Percentiles rank a stretch among this genome's conserved stretches.
Conservation (phyloP, 2,888 invertebrate species). For the Drosophila engyochracea region DNA sequence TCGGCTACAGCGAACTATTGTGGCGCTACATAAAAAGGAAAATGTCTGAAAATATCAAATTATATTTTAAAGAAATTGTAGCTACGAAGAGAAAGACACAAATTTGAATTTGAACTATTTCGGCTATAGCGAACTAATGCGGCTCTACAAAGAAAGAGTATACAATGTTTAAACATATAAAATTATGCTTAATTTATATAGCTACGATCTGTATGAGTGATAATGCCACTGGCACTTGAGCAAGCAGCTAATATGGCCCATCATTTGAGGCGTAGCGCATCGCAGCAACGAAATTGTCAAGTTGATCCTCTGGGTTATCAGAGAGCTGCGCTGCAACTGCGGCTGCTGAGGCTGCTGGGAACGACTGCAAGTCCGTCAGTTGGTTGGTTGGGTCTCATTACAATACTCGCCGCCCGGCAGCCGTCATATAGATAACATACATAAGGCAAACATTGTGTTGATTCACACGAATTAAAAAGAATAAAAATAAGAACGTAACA, state of each 20-base stretch:
- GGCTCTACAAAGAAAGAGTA: neutral
- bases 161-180: neutral
- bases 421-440: constrained; percentile 45
- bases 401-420: constrained; percentile 25
- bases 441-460: constrained; percentile 25
- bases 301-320: constrained; percentile 54
- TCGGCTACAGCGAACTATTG: neutral
- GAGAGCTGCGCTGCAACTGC: constrained; percentile 2
- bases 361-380: constrained; percentile 8
- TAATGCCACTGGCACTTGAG: neutral
- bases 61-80: neutral
- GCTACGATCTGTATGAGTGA: neutral
- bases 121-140: neutral
- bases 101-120: neutral
- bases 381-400: constrained; percentile 11
- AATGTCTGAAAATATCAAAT: neutral
- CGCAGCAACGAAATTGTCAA: constrained; percentile 5
- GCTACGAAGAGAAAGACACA: neutral
- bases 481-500: constrained; percentile 18
- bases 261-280: constrained; percentile 13
- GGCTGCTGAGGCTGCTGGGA: constrained; percentile 14
- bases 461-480: constrained; percentile 17
- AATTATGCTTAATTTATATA: too few species aligned
- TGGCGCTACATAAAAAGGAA: constrained; percentile 13
- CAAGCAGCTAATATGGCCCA: neutral